Percentiles rank a stretch among this genome's conserved stretches.
phyloP scores from a whole-genome alignment of 2,888 invertebrate genomes.

The Lasioglossum figueresi region DNA sequence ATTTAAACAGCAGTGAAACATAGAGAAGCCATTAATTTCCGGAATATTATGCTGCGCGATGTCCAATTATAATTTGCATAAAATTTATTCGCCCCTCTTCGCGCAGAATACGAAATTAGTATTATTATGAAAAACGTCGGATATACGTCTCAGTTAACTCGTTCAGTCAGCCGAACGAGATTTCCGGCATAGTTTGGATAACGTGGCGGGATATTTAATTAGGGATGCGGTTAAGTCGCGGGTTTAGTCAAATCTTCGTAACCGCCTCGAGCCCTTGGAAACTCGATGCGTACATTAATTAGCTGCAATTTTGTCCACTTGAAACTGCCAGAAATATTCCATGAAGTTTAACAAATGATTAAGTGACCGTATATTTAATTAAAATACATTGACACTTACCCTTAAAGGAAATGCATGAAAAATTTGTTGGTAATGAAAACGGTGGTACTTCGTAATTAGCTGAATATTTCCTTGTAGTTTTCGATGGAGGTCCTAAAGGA shows the following conservation, averaged over 20 bases:
- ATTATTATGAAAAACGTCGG: too few relatives aligned
- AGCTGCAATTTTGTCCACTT: background rate
- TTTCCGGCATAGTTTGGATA: conserved; percentile 22
- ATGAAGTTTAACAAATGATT: too few relatives aligned
- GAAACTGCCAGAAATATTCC: background rate
- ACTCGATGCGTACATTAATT: background rate
- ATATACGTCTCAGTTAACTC: background rate
- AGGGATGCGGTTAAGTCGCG: background rate
- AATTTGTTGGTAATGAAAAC: background rate
- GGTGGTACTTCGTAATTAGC: background rate
- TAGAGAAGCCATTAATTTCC: background rate
- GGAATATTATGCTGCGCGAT: background rate
- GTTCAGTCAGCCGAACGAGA: background rate
- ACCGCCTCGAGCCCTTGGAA: background rate
- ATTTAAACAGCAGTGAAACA: too few relatives aligned
- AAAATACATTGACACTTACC: too few relatives aligned
- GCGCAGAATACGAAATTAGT: too few relatives aligned
- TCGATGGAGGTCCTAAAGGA: background rate
- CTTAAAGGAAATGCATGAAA: background rate
- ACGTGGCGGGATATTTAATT: conserved; percentile 12
- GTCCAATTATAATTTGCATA: background rate
- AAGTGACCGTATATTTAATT: background rate
- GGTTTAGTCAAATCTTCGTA: background rate
- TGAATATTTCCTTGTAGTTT: background rate
- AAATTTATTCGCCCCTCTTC: background rate